A percentile compares a stretch with the other conserved stretches of the same genome.
Evolutionary conservation across 1,140 invertebrate species (phyloP).

Genomic region (Palaemon carinicauda): DNA sequence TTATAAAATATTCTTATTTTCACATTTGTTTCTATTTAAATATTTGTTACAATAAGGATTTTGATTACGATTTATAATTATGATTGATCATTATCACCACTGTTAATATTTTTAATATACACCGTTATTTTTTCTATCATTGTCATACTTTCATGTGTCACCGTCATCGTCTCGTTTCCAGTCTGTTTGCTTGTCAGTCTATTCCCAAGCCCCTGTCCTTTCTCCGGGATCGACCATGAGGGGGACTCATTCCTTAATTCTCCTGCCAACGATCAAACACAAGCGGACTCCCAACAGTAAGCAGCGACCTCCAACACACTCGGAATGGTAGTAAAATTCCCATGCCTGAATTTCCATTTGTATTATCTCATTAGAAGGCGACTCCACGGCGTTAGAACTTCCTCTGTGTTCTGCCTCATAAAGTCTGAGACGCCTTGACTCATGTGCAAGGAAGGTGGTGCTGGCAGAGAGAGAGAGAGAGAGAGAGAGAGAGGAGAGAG

Average conservation of each 20-base stretch:
- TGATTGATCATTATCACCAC: not conserved
- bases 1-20: not conserved
- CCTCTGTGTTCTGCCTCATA: conserved; percentile 12
- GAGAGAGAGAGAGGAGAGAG: not conserved
- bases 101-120: not conserved
- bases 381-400: conserved; percentile 17
- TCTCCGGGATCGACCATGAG: not conserved
- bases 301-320: not conserved
- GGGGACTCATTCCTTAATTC: not conserved
- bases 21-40: not conserved
- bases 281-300: too few relatives aligned
- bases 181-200: not conserved
- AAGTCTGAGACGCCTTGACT: conserved; percentile 9
- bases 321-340: conserved; percentile 33
- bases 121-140: not conserved
- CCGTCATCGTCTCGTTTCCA: not conserved
- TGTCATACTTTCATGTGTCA: not conserved
- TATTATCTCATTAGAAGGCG: conserved; percentile 44
- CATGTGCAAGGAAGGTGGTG: conserved; percentile 29
- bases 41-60: not conserved
- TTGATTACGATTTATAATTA: not conserved
- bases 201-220: not conserved
- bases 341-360: conserved; percentile 33
- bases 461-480: not conserved
- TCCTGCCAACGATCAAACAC: not conserved